phyloP scores from a whole-genome alignment of 2,888 invertebrate species.

The Drosophila seclusa region DNA sequence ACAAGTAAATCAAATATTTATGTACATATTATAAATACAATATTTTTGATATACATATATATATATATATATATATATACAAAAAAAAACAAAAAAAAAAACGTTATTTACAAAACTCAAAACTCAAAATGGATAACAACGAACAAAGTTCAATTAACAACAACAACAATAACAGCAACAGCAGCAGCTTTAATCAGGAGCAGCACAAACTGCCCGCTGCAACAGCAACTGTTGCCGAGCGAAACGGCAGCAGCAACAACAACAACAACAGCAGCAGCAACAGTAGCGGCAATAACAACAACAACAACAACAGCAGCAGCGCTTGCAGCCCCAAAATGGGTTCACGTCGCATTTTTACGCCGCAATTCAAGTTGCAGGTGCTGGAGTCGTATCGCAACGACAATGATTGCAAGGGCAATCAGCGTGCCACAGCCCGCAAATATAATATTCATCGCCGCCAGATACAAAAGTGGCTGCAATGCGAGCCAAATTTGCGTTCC shows the following conservation, averaged over 20 bases:
- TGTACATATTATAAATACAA: slow-evolving; percentile 18
- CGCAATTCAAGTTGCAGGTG: slow-evolving; percentile 95
- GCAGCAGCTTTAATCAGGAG: slow-evolving; percentile 42
- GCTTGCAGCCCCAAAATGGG: slow-evolving; percentile 87
- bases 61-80: slow-evolving; percentile 24
- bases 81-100: slow-evolving; percentile 2
- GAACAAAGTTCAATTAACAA: slow-evolving; percentile 54
- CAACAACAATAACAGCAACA: slow-evolving; percentile 29
- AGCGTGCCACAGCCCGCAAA: slow-evolving; percentile 94
- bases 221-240: slow-evolving; percentile 86
- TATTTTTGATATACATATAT: slow-evolving; percentile 58
- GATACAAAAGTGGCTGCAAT: slow-evolving; percentile 96
- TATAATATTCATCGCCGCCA: slow-evolving; percentile 95
- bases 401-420: slow-evolving; percentile 94
- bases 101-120: slow-evolving; percentile 29
- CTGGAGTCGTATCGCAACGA: slow-evolving; percentile 94
- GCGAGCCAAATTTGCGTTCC: slow-evolving; percentile 91
- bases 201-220: slow-evolving; percentile 92
- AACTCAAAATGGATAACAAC: slow-evolving; percentile 55
- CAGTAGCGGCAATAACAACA: slow-evolving; percentile 19
- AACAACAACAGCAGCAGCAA: slow-evolving; percentile 31
- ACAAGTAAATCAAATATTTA: slow-evolving; percentile 18
- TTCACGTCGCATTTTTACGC: slow-evolving; percentile 94
- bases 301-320: slow-evolving; percentile 29
- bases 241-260: slow-evolving; percentile 26